Evolutionary conservation across 1,140 invertebrate genomes (phyloP), one percentile per base, ranked within the genome.

Genomic region (Neoseiulus cucumeris): DNA sequence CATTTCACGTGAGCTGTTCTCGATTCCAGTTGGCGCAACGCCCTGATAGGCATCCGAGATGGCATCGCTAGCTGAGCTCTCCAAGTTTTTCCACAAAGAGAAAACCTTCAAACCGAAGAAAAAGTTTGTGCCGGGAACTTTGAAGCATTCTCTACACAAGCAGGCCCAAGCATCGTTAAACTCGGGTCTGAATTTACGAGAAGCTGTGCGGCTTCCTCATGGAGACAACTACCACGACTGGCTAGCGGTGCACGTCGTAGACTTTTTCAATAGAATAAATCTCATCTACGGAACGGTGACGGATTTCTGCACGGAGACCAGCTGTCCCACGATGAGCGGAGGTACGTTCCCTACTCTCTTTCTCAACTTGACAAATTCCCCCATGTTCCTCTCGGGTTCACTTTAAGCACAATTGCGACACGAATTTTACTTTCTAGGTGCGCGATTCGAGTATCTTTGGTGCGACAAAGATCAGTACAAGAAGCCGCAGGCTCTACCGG

Each of bases 251-350:
- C 90, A 95, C 80, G 91, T 93, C 71, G 91, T 95, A 4, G 91
- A 95, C 72, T 95, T 95, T 74, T 95, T 95, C 76, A 95, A 95
- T 76, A 82, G 91, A 72, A 91, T 95, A 70, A 95, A 95, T 77
- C 76, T 95, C 14, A 87, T 95, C 70, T 89, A 89, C 76, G 91
- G 91, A 7, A 91, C 89, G 14, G 83, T 95, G 30, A 85, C 82
- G 64, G 91, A 93, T 73, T 87, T 83, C 74, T 95, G 91, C 73
- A 89, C 86, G 45, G 84, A 85, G 70, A 81, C 83, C 66, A 82
- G 85, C 7, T 95, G 91, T 76, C 89, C 91, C 2, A 89, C 86
- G 9, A 95, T 95, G 91, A 86, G 83, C 51, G 91, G 91, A 28
- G 91, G 91, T 47, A 6, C 28, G 45, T 44, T 14, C n/a, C n/a